Percentiles rank a stretch among this genome's conserved stretches.
Conservation (phyloP, 2,888 invertebrate genomes). For the Platycnemis pennipes region DNA sequence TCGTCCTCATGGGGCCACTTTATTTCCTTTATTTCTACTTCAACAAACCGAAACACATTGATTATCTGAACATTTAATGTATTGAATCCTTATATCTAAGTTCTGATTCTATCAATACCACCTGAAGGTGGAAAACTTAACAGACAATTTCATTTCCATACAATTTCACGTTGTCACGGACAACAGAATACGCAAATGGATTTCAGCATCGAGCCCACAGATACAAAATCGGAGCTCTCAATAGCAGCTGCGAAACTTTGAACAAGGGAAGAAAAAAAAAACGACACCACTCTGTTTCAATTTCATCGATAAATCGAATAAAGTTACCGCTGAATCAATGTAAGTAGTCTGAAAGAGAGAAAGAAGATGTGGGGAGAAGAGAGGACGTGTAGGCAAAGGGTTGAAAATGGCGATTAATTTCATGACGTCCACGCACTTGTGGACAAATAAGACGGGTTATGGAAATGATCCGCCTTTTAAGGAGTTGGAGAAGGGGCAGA, state of each 20-base stretch:
- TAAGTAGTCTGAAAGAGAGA: neutral
- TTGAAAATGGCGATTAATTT: slow-evolving; percentile 57
- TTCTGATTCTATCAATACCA: too few species aligned
- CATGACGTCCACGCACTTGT: slow-evolving; percentile 62
- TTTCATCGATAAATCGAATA: neutral
- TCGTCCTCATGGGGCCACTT: too few species aligned
- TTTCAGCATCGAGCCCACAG: neutral
- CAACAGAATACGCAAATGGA: neutral
- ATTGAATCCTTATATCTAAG: too few species aligned
- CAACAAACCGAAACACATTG: too few species aligned
- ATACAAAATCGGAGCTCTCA: neutral
- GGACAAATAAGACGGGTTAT: slow-evolving; percentile 63
- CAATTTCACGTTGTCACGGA: neutral
- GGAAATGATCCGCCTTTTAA: slow-evolving; percentile 47
- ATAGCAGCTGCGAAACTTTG: neutral
- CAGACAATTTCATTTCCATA: neutral
- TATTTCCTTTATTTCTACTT: too few species aligned
- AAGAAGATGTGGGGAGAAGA: neutral
- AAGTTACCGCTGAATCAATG: neutral
- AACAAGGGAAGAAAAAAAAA: neutral
- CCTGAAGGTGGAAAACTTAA: neutral
- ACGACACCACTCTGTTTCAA: neutral
- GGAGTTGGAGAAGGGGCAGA: neutral
- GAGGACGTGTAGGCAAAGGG: neutral
- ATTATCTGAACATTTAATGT: too few species aligned